Percentiles rank a stretch among this genome's conserved stretches.
Evolutionary conservation across 2,888 invertebrate genomes (phyloP).

Genomic region (Eupithecia vulgata): DNA sequence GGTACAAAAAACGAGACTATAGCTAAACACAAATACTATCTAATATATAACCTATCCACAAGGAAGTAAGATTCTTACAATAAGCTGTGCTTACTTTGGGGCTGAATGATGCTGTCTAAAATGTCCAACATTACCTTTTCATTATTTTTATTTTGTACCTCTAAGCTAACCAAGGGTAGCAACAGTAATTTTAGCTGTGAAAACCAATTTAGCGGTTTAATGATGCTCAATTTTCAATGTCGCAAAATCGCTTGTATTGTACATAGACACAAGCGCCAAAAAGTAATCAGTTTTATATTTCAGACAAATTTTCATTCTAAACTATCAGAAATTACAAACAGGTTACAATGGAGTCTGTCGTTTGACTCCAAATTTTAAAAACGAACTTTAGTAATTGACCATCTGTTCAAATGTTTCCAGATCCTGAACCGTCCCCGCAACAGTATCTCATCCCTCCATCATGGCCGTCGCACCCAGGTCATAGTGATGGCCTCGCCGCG

Average conservation of each 20-base stretch:
- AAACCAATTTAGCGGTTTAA: not conserved
- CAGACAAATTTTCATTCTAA: not conserved
- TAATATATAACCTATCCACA: too few species aligned
- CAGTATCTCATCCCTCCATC: slow-evolving; percentile 61
- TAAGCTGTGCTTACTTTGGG: not conserved
- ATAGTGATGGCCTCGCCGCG: slow-evolving; percentile 66
- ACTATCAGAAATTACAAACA: not conserved
- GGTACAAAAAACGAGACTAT: too few species aligned
- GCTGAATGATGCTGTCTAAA: not conserved
- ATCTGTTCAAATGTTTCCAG: slow-evolving; percentile 50
- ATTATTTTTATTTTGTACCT: not conserved
- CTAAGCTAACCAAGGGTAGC: not conserved
- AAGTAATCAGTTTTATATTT: not conserved
- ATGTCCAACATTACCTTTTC: not conserved
- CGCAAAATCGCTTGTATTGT: not conserved
- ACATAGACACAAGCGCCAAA: not conserved
- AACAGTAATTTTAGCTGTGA: not conserved
- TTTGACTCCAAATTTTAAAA: not conserved
- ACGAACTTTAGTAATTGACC: not conserved
- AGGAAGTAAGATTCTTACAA: not conserved
- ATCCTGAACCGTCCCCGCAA: slow-evolving; percentile 73
- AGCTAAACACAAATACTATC: too few species aligned
- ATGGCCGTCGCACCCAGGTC: slow-evolving; percentile 70
- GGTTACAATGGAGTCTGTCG: not conserved
- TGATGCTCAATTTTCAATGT: not conserved